phyloP scores from a whole-genome alignment of 2,888 invertebrate species.

The Nomada lathburiana region DNA sequence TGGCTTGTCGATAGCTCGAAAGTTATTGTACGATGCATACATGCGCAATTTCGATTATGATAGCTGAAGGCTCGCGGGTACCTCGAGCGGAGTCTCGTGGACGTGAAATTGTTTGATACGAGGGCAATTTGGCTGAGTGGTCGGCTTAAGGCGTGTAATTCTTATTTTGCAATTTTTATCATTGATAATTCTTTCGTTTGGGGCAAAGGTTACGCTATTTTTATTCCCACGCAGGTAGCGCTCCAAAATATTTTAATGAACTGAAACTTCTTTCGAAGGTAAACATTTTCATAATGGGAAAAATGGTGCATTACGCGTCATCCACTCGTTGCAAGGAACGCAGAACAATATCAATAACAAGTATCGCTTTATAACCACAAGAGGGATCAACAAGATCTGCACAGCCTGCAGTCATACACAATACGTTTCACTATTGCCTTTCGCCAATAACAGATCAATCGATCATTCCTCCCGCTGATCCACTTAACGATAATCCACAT shows the following conservation, averaged over 20 bases:
- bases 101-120: not conserved
- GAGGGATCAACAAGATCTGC: not conserved
- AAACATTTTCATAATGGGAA: too few relatives aligned
- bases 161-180: too few relatives aligned
- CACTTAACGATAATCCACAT: constrained; percentile 40
- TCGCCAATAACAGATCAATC: constrained; percentile 20
- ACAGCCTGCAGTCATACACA: too few relatives aligned
- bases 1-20: not conserved
- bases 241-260: too few relatives aligned
- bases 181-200: too few relatives aligned
- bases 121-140: not conserved
- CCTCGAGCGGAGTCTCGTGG: not conserved
- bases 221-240: too few relatives aligned
- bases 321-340: not conserved
- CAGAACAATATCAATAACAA: not conserved
- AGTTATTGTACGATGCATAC: constrained; percentile 4
- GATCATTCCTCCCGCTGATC: constrained; percentile 36
- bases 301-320: too few relatives aligned
- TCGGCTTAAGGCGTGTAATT: not conserved
- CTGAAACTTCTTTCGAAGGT: too few relatives aligned
- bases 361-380: not conserved
- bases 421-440: constrained; percentile 12
- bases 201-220: too few relatives aligned
- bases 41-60: not conserved
- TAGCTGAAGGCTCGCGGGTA: not conserved